These are phyloP conservation scores for Drosophila maculinotata DNA, from an alignment of 2,888 invertebrate species.

Conservation along the genomic window DNA sequence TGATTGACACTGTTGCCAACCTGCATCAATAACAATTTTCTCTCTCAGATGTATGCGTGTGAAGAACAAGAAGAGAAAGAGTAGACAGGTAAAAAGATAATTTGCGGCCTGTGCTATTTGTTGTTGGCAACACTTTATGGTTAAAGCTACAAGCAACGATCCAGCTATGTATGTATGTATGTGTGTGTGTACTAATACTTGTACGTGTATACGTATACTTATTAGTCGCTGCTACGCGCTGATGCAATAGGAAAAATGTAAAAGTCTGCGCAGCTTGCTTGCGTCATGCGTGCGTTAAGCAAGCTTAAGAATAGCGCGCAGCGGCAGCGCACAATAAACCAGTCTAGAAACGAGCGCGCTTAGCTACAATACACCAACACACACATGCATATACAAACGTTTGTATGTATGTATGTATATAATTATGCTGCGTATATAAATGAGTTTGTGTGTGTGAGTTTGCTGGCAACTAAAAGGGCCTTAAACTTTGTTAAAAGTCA, in stretches of 20 bases:
- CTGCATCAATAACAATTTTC: background rate
- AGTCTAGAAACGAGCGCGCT: conserved; percentile 71
- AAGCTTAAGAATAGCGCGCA: conserved; percentile 56
- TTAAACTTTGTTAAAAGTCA: conserved; percentile 84
- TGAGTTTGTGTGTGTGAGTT: conserved; percentile 17
- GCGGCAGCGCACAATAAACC: conserved; percentile 60
- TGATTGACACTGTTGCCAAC: conserved; percentile 7
- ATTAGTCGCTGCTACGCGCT: conserved; percentile 39
- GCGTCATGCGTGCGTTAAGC: conserved; percentile 76
- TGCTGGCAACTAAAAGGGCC: conserved; percentile 79
- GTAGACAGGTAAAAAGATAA: conserved; percentile 37
- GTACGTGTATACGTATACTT: background rate
- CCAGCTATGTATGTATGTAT: conserved; percentile 5
- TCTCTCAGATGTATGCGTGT: background rate
- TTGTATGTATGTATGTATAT: conserved; percentile 30
- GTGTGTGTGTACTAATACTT: too few species aligned
- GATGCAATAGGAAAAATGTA: conserved; percentile 76
- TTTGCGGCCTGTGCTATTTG: conserved; percentile 35
- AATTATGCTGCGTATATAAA: conserved; percentile 47
- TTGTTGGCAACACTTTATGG: conserved; percentile 54
- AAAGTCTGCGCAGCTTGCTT: conserved; percentile 72
- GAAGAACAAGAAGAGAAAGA: conserved; percentile 18
- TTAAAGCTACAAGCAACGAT: conserved; percentile 45
- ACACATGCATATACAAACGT: conserved; percentile 32
- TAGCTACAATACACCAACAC: conserved; percentile 45